Evolutionary conservation across 1,140 invertebrate genomes (phyloP).

Genomic region (Harlomillsia oculata): DNA sequence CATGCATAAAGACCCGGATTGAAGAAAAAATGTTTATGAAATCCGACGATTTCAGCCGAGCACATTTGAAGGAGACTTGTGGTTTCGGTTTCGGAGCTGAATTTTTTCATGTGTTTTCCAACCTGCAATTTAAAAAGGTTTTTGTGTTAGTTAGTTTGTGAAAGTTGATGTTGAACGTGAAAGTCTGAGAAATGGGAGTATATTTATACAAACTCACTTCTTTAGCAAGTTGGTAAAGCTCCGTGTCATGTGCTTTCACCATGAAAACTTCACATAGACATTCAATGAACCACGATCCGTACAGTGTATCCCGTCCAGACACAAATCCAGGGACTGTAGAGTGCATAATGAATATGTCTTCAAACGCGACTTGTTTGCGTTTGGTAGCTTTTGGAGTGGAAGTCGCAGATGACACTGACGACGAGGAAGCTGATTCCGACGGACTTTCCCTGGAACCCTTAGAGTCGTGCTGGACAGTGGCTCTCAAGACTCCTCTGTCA

Average conservation of each 20-base stretch:
- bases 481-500: conserved; percentile 19
- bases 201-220: conserved; percentile 1
- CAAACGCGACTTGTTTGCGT: conserved; percentile 15
- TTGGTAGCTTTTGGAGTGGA: neutral
- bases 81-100: too few species aligned
- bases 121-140: conserved; percentile 18
- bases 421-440: neutral
- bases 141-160: too few species aligned
- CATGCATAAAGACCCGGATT: neutral
- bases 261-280: conserved; percentile 63
- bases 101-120: too few species aligned
- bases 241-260: conserved; percentile 43
- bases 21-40: neutral
- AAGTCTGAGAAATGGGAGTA: neutral
- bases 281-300: conserved; percentile 57
- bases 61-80: too few species aligned
- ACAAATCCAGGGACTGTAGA: conserved; percentile 30
- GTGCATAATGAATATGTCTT: conserved; percentile 29
- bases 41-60: too few species aligned
- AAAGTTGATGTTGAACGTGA: neutral
- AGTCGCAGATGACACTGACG: neutral
- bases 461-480: too few species aligned
- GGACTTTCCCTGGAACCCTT: conserved; percentile 8
- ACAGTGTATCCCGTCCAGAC: conserved; percentile 22
- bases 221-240: conserved; percentile 19